Conservation (phyloP, 2,888 invertebrate species). For the Drosophila macrospina region DNA sequence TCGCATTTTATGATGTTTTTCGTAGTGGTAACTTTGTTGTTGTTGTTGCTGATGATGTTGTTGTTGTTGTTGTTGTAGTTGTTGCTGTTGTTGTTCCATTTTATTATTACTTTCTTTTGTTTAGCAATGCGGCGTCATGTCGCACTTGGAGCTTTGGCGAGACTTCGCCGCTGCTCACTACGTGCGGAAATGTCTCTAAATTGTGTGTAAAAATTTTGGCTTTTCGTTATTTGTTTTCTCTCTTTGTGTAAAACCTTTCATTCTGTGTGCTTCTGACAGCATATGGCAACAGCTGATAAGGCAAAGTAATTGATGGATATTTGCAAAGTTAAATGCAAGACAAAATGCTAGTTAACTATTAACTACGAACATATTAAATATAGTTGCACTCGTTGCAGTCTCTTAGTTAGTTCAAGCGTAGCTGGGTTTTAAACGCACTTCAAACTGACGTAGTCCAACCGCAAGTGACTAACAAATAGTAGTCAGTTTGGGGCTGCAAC, state of each 20-base stretch:
- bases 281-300: conserved; percentile 76
- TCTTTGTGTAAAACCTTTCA: conserved; percentile 16
- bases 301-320: conserved; percentile 74
- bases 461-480: conserved; percentile 17
- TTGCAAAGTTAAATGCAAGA: conserved; percentile 50
- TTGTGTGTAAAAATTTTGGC: conserved; percentile 77
- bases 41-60: conserved; percentile 37
- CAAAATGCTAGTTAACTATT: conserved; percentile 38
- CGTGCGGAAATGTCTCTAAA: conserved; percentile 81
- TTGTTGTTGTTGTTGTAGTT: conserved; percentile 28
- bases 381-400: not conserved
- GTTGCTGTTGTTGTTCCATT: conserved; percentile 27
- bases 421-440: conserved; percentile 1
- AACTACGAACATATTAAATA: conserved; percentile 20
- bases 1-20: conserved; percentile 61
- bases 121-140: conserved; percentile 47
- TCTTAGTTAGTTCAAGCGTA: not conserved
- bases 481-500: conserved; percentile 11
- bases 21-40: conserved; percentile 52
- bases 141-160: conserved; percentile 57
- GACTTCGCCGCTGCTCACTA: conserved; percentile 37
- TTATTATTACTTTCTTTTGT: conserved; percentile 38
- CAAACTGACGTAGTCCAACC: conserved; percentile 8
- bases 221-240: conserved; percentile 55
- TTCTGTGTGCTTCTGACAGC: conserved; percentile 54